A percentile compares a stretch with the other conserved stretches of the same genome.
Conservation (phyloP, 2,888 invertebrate species). For the Melangyna quadrimaculata region DNA sequence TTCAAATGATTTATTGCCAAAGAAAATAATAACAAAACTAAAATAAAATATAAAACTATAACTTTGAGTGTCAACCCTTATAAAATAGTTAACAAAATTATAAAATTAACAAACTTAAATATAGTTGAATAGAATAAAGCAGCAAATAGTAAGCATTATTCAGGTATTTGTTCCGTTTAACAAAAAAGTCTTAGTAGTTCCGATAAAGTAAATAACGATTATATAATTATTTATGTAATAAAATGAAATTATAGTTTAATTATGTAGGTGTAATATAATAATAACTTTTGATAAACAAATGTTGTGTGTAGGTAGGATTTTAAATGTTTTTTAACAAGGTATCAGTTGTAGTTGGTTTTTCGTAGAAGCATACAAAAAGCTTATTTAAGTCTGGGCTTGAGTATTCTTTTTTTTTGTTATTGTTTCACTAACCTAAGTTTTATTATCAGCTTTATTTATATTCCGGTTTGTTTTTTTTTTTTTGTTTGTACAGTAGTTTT, state of each 20-base stretch:
- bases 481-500: constrained; percentile 28
- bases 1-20: no score
- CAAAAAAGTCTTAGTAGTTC: not conserved
- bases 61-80: no score
- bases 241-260: not conserved
- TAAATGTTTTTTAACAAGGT: constrained; percentile 13
- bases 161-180: no score
- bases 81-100: no score
- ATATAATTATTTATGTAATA: not conserved
- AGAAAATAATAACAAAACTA: no score
- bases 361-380: constrained; percentile 67
- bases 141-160: no score
- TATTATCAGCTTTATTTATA: constrained; percentile 35
- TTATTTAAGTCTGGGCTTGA: constrained; percentile 50
- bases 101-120: no score
- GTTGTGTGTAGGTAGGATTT: constrained; percentile 20
- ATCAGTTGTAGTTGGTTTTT: constrained; percentile 37
- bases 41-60: no score
- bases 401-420: constrained; percentile 20
- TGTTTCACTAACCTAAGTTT: constrained; percentile 49
- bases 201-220: not conserved
- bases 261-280: not conserved
- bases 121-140: no score
- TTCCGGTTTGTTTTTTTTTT: constrained; percentile 19
- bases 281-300: constrained; percentile 7